Percentiles rank a stretch among this genome's conserved stretches.
Evolutionary conservation across 1,140 invertebrate genomes (phyloP).

Genomic region (Drosophila gunungcola): DNA sequence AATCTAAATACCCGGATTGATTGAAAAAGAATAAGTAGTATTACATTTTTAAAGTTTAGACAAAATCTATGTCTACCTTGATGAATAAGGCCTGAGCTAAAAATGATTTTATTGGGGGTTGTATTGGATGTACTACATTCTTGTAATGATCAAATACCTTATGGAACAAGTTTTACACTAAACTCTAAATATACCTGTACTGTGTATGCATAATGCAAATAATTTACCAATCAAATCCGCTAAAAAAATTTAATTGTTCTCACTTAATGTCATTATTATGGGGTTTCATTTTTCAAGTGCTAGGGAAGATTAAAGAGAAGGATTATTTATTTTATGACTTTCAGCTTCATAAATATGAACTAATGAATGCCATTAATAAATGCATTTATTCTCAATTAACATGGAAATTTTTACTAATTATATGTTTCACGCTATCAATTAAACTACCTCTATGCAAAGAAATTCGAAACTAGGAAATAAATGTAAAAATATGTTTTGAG

Average conservation of each 20-base stretch:
- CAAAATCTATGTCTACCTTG: slow-evolving; percentile 29
- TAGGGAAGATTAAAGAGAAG: slow-evolving; percentile 63
- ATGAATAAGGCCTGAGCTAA: slow-evolving; percentile 21
- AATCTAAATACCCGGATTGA: not conserved
- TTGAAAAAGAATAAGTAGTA: slow-evolving; percentile 2
- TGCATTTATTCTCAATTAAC: slow-evolving; percentile 40
- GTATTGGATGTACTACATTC: slow-evolving; percentile 32
- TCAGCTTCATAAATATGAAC: slow-evolving; percentile 50
- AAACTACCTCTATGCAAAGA: slow-evolving; percentile 37
- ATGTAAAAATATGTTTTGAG: slow-evolving; percentile 25
- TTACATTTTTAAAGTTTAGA: slow-evolving; percentile 1
- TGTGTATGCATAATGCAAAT: slow-evolving; percentile 39
- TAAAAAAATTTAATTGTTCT: slow-evolving; percentile 39
- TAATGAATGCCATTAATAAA: slow-evolving; percentile 62
- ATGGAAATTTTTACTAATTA: slow-evolving; percentile 48
- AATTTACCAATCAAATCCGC: slow-evolving; percentile 69
- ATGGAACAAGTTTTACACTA: slow-evolving; percentile 23
- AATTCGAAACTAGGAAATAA: slow-evolving; percentile 19
- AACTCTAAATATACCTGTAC: slow-evolving; percentile 44
- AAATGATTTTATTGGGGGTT: slow-evolving; percentile 27
- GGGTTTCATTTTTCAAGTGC: slow-evolving; percentile 51
- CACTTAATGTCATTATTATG: slow-evolving; percentile 27
- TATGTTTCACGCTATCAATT: slow-evolving; percentile 24
- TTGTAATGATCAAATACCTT: slow-evolving; percentile 24
- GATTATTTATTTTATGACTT: slow-evolving; percentile 53